These are phyloP conservation scores for Catharus ustulatus DNA, from an alignment of 2,797 vertebrate genomes.

Conservation along the genomic window DNA sequence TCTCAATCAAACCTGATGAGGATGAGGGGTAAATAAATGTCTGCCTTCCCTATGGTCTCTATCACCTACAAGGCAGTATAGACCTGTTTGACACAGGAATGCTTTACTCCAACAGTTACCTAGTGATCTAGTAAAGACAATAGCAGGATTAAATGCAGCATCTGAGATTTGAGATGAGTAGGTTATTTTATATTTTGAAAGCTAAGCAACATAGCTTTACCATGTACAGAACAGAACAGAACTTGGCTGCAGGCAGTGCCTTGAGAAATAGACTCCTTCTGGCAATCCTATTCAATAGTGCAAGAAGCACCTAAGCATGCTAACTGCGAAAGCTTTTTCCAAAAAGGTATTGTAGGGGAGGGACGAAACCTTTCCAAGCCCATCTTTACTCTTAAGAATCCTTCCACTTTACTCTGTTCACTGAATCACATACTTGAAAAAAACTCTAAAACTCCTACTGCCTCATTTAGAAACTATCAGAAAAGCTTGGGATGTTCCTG, in stretches of 20 bases:
- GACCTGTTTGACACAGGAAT: not conserved
- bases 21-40: not conserved
- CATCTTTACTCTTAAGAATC: not conserved
- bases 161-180: not conserved
- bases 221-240: constrained; percentile 4
- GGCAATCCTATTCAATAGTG: constrained; percentile 10
- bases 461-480: not conserved
- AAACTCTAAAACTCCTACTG: not conserved
- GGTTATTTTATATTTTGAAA: constrained; percentile 25
- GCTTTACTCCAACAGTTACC: not conserved
- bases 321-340: not conserved
- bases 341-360: not conserved
- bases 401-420: not conserved
- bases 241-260: constrained; percentile 11
- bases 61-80: not conserved
- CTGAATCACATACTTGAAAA: not conserved
- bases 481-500: not conserved
- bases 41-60: not conserved
- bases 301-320: not conserved
- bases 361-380: not conserved
- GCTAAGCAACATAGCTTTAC: constrained; percentile 24
- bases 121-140: not conserved
- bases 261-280: constrained; percentile 32
- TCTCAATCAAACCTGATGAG: not conserved
- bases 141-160: not conserved